phyloP scores from a whole-genome alignment of 23 tunicate genomes.

The Trididemnum clinides region DNA sequence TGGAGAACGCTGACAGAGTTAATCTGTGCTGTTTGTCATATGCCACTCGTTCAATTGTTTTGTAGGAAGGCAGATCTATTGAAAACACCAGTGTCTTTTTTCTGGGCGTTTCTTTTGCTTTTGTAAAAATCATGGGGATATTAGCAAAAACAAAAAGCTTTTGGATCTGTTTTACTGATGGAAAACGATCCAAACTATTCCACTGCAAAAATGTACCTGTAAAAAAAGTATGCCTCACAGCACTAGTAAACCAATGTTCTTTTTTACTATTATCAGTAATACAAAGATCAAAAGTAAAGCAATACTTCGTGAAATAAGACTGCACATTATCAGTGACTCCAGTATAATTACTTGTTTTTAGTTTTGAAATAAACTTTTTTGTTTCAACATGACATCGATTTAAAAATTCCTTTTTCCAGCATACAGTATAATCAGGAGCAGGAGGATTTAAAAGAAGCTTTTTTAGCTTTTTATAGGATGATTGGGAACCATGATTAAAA shows the following conservation, averaged over 20 bases:
- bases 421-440: background rate
- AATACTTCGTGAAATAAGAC: slow-evolving; percentile 2
- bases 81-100: slow-evolving; percentile 27
- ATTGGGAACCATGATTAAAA: background rate
- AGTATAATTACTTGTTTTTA: slow-evolving; percentile 28
- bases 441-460: slow-evolving; percentile 8
- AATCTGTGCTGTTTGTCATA: background rate
- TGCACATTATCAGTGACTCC: slow-evolving; percentile 21
- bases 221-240: background rate
- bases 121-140: slow-evolving; percentile 16
- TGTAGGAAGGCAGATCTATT: background rate
- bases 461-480: slow-evolving; percentile 3
- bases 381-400: background rate
- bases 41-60: background rate
- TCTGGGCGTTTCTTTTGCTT: background rate
- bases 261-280: background rate
- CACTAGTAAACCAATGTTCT: background rate
- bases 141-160: slow-evolving; percentile 24
- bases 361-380: background rate
- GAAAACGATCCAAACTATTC: slow-evolving; percentile 45
- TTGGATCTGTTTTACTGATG: slow-evolving; percentile 5
- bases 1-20: background rate
- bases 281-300: slow-evolving; percentile 35
- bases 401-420: slow-evolving; percentile 33
- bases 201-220: slow-evolving; percentile 34